Evolutionary conservation across 2,113 vertebrate genomes (phyloP), one percentile per base, ranked within the genome.

Genomic region (Sturnus vulgaris): DNA sequence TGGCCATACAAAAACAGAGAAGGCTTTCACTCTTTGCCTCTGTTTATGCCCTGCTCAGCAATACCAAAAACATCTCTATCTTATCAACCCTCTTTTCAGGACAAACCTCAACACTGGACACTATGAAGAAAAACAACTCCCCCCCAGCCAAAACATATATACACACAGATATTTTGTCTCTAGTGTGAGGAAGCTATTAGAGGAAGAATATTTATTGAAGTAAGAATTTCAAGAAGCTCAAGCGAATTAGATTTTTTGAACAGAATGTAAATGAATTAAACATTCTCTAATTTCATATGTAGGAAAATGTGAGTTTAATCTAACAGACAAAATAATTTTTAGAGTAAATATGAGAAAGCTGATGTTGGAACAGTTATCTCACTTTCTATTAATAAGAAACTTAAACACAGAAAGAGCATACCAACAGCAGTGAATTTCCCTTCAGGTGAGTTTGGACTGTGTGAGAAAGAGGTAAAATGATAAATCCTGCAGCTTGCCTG

Each of bases 241-340:
- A 75, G 23, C 44, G 15, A 86, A 63, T 53, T 57, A 27, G 2
- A 50, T 75, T 79, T 23, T 23, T 59, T 63, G 10, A 71, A 66
- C 17, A 75, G n/a, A 84, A 65, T 56, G 9, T 52, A 60, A 93
- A 66, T 50, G 4, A 82, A 50, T 66, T 15, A 40, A 88, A 37
- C 1, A 1, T 44, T 75, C 13, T 63, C 17, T 79, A 70, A 66
- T 47, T 44, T 9, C 0, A 0, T 23, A 23, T 5, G 0, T 35
- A 85, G 7, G 31, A 86, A 90, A 79, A 53, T 40, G 15, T 10
- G 2, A 63, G 23, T 82, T 88, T 69, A 88, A 44, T 75, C 9
- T 44, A 82, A 44, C 6, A 82, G 61, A 25, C 7, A 66, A 85
- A 90, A 40, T 57, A 81, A 61, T 59, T 79, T 88, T 31, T 71